Base-by-base conservation (phyloP, 2,113 vertebrate species). In the Nycticryphes semicollaris region DNA sequence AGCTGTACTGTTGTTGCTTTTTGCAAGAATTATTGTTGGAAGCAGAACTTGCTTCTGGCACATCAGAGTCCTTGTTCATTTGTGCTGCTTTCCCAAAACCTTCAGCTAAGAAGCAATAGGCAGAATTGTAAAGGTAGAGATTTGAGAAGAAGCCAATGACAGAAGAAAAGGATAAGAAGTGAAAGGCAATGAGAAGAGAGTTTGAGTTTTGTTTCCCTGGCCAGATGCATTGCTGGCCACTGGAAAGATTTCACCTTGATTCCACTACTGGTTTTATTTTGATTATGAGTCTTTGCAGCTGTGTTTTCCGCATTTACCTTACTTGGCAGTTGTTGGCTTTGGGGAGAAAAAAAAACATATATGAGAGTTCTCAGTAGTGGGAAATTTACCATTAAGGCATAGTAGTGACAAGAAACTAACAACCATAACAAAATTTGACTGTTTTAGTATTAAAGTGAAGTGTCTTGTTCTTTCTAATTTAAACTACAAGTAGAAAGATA, bases 11-110 rank as follows among this genome's bases (percentile, higher is more conserved):
- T 57, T 83, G 67, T 50, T 50, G 67, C n/a, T 62, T 76, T 85
- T 77, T 77, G 62, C 69, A 87, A 56, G n/a, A 56, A 60, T 54
- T 79, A 7, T 24, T 69, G 28, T 12, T 76, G 70, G 78, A 95
- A 95, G 83, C 50, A 63, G 89, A 95, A 67, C 48, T 9, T 10
- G 62, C 33, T 93, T 51, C 84, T 95, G 92, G 57, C 50, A 33
- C 83, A 59, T 76, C 45, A 80, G 70, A 53, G 41, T 74, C 72
- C 54, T 96, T 91, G 90, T 74, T 95, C 70, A 70, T 94, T 93
- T 96, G 56, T 88, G 41, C 35, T 96, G 87, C 28, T 54, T 87
- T 87, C 41, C 12, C 63, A 54, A 12, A 2, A 1, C 14, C 93
- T 76, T 66, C 82, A 83, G 84, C 59, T 72, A 87, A 88, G 78